These are phyloP conservation scores for Emys orbicularis DNA, from an alignment of 2,797 vertebrate genomes.

Conservation along the genomic window DNA sequence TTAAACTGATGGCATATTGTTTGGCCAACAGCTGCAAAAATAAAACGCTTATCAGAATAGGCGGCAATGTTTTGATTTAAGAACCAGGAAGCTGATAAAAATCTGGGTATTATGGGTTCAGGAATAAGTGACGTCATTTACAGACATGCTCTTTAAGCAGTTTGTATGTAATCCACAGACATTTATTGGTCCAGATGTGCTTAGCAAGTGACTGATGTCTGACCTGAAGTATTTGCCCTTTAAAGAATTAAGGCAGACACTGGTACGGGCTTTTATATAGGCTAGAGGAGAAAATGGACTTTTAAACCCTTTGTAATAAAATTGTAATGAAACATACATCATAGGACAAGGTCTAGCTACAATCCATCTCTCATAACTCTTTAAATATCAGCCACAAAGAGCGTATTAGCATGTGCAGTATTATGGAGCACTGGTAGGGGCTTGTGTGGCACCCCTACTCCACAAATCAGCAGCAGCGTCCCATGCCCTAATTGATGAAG, in stretches of 20 bases:
- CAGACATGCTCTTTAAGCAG: conserved; percentile 33
- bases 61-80: conserved; percentile 68
- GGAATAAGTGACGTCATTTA: conserved; percentile 63
- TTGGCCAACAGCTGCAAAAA: conserved; percentile 50
- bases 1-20: conserved; percentile 36
- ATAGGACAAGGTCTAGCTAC: neutral
- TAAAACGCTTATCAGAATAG: conserved; percentile 52
- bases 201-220: conserved; percentile 30
- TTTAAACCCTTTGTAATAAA: conserved; percentile 48
- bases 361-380: neutral
- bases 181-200: conserved; percentile 61
- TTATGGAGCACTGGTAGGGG: neutral
- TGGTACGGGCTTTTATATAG: conserved; percentile 13
- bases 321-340: conserved; percentile 28
- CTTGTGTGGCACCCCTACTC: neutral
- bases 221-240: conserved; percentile 46
- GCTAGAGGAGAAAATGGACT: neutral
- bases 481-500: neutral
- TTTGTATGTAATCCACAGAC: conserved; percentile 47
- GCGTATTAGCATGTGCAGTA: neutral
- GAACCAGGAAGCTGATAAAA: conserved; percentile 64
- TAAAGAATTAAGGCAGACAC: conserved; percentile 45
- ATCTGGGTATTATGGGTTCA: conserved; percentile 50
- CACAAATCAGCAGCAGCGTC: neutral
- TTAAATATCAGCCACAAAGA: neutral